These are phyloP conservation scores for Stenoptilia bipunctidactyla DNA, from an alignment of 2,888 invertebrate genomes.

Conservation along the genomic window DNA sequence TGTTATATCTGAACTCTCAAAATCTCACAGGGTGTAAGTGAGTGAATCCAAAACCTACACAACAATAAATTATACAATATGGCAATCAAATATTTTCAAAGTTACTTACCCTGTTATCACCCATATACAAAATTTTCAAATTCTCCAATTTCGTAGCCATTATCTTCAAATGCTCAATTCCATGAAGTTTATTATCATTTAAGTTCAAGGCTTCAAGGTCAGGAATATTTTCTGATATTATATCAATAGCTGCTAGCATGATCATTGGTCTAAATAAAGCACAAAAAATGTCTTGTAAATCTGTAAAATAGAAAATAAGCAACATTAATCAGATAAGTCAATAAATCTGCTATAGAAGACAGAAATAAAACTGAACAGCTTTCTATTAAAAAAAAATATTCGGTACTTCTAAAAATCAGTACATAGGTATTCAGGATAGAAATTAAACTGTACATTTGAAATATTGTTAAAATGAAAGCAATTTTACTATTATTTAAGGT, in stretches of 20 bases:
- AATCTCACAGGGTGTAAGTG: no score
- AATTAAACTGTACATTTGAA: not conserved
- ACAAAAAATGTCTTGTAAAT: conserved; percentile 79
- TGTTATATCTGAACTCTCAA: no score
- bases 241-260: conserved; percentile 80
- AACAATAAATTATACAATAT: not conserved
- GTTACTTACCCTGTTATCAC: conserved; percentile 80
- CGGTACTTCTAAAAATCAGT: no score
- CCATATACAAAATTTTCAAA: conserved; percentile 83
- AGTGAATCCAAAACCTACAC: no score
- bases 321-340: no score
- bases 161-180: conserved; percentile 76
- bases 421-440: no score
- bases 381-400: no score
- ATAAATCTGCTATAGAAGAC: no score
- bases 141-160: conserved; percentile 76
- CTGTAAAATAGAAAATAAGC: conserved; percentile 38
- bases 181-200: conserved; percentile 81
- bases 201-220: conserved; percentile 85
- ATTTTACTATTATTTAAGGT: no score
- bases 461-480: no score
- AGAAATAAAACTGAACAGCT: no score
- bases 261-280: conserved; percentile 80
- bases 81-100: not conserved
- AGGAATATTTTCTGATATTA: conserved; percentile 87